phyloP scores from a whole-genome alignment of 1,140 invertebrate genomes.

The Apis cerana region DNA sequence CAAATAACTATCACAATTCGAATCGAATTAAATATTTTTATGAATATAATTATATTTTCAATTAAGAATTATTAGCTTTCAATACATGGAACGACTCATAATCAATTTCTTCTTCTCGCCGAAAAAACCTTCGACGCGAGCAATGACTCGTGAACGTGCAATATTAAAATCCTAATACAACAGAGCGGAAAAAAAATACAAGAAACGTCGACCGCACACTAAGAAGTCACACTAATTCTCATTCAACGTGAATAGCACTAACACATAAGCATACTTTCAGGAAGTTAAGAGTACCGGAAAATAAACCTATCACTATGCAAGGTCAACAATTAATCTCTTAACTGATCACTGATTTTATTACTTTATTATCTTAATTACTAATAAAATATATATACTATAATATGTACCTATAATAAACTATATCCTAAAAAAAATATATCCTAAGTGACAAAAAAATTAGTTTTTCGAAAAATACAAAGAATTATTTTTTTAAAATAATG shows the following conservation, averaged over 20 bases:
- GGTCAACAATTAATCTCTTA: neutral
- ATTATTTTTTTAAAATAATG: neutral
- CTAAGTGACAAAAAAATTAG: neutral
- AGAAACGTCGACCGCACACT: slow-evolving; percentile 8
- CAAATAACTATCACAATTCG: too few relatives aligned
- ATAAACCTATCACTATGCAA: neutral
- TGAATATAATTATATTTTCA: neutral
- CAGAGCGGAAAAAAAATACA: slow-evolving; percentile 15
- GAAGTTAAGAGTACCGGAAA: neutral
- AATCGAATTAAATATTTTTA: too few relatives aligned
- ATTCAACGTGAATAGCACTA: neutral
- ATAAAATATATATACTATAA: neutral
- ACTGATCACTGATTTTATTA: slow-evolving; percentile 10
- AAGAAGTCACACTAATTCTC: slow-evolving; percentile 8
- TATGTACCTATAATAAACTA: too few relatives aligned
- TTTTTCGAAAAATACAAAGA: neutral
- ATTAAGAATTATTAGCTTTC: neutral
- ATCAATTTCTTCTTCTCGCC: slow-evolving; percentile 11
- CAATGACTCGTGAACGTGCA: slow-evolving; percentile 23
- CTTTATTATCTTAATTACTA: neutral
- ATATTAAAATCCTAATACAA: slow-evolving; percentile 11
- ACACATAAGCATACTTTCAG: slow-evolving; percentile 9
- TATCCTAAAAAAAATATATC: too few relatives aligned
- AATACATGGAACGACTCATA: neutral
- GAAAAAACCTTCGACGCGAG: slow-evolving; percentile 29